A percentile compares a stretch with the other conserved stretches of the same genome.
Evolutionary conservation across 2,888 invertebrate species (phyloP).

Genomic region (Eupithecia tripunctaria): DNA sequence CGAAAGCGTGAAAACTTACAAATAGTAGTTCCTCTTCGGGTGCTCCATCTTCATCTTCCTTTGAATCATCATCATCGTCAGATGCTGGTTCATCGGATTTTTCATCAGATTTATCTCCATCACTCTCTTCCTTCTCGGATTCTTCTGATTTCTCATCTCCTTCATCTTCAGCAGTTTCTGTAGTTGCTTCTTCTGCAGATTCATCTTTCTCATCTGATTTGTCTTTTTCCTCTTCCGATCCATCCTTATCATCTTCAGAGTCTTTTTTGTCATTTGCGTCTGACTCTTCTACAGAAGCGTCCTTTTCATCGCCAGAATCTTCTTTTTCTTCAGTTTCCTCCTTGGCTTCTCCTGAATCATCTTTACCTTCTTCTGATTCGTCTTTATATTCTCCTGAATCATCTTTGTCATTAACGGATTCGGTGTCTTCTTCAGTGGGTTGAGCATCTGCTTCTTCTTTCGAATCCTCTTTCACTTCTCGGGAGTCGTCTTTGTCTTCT

Average conservation of each 20-base stretch:
- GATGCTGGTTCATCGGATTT: constrained; percentile 56
- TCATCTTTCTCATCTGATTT: constrained; percentile 43
- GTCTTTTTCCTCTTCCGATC: constrained; percentile 53
- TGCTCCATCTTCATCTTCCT: constrained; percentile 61
- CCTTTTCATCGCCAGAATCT: constrained; percentile 61
- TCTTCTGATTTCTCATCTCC: constrained; percentile 52
- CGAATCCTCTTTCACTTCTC: constrained; percentile 54
- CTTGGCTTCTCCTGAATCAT: constrained; percentile 62
- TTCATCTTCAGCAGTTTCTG: constrained; percentile 50
- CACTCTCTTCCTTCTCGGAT: constrained; percentile 47
- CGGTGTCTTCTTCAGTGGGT: constrained; percentile 57
- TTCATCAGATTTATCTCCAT: constrained; percentile 54
- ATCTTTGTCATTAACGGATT: constrained; percentile 54
- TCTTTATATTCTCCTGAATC: constrained; percentile 56
- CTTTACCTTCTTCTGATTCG: constrained; percentile 51
- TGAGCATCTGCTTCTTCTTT: constrained; percentile 70
- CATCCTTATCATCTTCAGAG: constrained; percentile 51
- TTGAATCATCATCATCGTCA: constrained; percentile 47
- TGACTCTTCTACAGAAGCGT: constrained; percentile 31
- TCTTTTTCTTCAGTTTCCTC: constrained; percentile 43
- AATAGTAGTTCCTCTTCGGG: constrained; percentile 87
- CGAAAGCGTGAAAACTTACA: constrained; percentile 64
- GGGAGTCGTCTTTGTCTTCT: constrained; percentile 57
- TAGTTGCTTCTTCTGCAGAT: constrained; percentile 44
- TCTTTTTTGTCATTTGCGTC: constrained; percentile 47